phyloP scores from a whole-genome alignment of 2,888 invertebrate genomes.

The Sturmia bella region DNA sequence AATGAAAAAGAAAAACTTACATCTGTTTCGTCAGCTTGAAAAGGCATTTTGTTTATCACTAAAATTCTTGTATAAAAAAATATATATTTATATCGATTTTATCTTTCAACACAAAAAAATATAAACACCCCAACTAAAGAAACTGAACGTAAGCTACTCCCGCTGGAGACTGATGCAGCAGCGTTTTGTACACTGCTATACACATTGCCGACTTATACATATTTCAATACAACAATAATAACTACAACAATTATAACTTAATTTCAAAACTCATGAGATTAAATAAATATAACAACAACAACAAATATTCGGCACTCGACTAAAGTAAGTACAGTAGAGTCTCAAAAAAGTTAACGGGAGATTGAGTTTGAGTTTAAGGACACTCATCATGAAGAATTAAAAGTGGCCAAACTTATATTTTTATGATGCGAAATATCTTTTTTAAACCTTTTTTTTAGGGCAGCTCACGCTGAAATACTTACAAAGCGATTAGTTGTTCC shows the following conservation, averaged over 20 bases:
- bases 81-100: not conserved
- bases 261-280: constrained; percentile 55
- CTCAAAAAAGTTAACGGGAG: no score
- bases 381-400: no score
- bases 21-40: constrained; percentile 43
- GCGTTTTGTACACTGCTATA: constrained; percentile 25
- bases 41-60: constrained; percentile 41
- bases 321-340: no score
- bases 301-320: constrained; percentile 17
- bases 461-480: no score
- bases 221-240: constrained; percentile 45
- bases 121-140: not conserved
- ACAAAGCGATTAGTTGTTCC: no score
- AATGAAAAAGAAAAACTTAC: constrained; percentile 47
- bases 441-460: no score
- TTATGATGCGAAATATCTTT: no score
- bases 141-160: constrained; percentile 53
- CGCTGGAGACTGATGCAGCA: constrained; percentile 57
- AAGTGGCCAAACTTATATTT: no score
- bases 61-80: constrained; percentile 23
- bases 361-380: no score
- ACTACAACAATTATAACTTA: constrained; percentile 32
- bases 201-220: constrained; percentile 38
- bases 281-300: constrained; percentile 40
- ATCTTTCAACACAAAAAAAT: constrained; percentile 14